Base-by-base conservation (phyloP, 1,140 invertebrate species). In the Drosophila pseudoananassae region DNA sequence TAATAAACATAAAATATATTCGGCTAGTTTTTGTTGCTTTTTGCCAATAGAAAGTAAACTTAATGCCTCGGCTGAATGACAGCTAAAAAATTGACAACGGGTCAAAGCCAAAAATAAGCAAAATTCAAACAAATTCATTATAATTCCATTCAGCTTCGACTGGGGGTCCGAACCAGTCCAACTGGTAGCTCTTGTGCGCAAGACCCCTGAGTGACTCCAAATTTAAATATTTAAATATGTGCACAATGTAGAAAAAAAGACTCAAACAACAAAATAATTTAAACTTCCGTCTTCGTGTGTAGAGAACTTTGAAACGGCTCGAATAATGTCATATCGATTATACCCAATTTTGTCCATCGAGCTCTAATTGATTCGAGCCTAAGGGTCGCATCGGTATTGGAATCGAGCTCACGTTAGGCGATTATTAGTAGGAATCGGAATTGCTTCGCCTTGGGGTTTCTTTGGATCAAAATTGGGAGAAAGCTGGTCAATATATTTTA, bases 291-390 rank as follows among this genome's bases (percentile, higher is more conserved):
- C 70, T 56, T 33, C 9, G 23, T 8, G 3, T 4, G 47, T 12
- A 47, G 43, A 73, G 50, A 74, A 52, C 47, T 23, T 51, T n/a
- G 29, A 53, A 50, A 10, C 25, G 10, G 46, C 47, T 40, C 20
- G 23, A 63, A 66, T 66, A 66, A 74, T 74, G 71, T 74, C 71
- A 74, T 64, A 74, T 74, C 71, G 71, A 74, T 74, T 74, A 74
- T 55, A 64, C 17, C 15, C 40, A 25, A 51, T 63, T 64, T 63
- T 63, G 49, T 29, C 46, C 17, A 57, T 46, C 45, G 45, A 57
- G 17, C 55, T 57, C 40, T 43, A 47, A 70, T 70, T 65, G 61
- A 51, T 17, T 5, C 3, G 27, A 64, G 69, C 71, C 57, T 29
- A 43, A 51, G 50, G 57, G 58, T 45, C n/a, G 14, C n/a, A 20